phyloP scores from a whole-genome alignment of 2,113 vertebrate genomes.

The Gobius niger region DNA sequence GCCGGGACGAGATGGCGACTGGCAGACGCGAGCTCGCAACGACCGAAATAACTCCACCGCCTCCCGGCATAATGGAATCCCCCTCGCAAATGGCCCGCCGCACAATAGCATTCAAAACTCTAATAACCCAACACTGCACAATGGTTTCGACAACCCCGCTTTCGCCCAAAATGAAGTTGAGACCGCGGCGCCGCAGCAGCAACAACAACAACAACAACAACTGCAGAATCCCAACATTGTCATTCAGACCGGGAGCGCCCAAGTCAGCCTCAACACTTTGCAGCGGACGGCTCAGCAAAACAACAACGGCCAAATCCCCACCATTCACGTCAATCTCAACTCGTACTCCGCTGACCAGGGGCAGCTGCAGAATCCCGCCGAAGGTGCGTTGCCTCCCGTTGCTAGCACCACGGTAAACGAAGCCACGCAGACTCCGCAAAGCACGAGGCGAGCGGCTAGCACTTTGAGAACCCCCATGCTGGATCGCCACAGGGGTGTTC shows the following conservation, averaged over 20 bases:
- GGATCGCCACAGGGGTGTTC: constrained; percentile 5
- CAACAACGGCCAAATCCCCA: constrained; percentile 56
- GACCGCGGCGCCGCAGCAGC: constrained; percentile 32
- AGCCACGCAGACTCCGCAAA: constrained; percentile 28
- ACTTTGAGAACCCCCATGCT: constrained; percentile 27
- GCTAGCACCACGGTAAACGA: constrained; percentile 13
- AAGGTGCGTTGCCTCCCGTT: constrained; percentile 15
- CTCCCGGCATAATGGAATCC: constrained; percentile 34
- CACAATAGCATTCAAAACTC: constrained; percentile 46
- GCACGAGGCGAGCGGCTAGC: constrained; percentile 5
- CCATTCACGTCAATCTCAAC: constrained; percentile 74
- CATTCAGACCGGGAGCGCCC: constrained; percentile 61
- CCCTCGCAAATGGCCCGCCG: constrained; percentile 32
- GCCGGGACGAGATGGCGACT: constrained; percentile 24
- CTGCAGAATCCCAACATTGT: constrained; percentile 64
- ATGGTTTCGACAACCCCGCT: constrained; percentile 56
- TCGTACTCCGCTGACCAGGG: constrained; percentile 49
- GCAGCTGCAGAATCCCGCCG: constrained; percentile 24
- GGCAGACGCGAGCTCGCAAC: constrained; percentile 26
- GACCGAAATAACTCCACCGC: constrained; percentile 25
- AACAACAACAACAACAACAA: no score
- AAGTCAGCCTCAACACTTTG: constrained; percentile 67
- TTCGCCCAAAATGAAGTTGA: constrained; percentile 41
- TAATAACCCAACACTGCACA: constrained; percentile 48
- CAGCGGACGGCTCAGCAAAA: constrained; percentile 38